These are phyloP conservation scores for Rhinogobius similis DNA, from an alignment of 2,113 vertebrate genomes.

Conservation along the genomic window DNA sequence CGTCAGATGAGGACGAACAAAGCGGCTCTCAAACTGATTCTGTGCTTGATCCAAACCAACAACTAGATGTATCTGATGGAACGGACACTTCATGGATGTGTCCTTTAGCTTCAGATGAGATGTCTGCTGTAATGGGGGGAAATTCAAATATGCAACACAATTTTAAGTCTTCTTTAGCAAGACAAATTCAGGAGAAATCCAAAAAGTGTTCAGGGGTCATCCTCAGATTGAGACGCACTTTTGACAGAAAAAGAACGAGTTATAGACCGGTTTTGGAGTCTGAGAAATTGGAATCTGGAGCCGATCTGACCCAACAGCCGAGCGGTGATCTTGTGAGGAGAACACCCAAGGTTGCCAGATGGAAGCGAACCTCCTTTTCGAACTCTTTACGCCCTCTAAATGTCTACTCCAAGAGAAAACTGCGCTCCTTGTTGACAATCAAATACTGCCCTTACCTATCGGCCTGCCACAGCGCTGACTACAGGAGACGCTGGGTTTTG, in stretches of 20 bases:
- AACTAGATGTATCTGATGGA: slow-evolving; percentile 5
- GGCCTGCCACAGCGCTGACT: slow-evolving; percentile 56
- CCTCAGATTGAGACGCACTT: slow-evolving; percentile 72
- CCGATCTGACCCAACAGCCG: not conserved
- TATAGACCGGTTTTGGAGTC: slow-evolving; percentile 58
- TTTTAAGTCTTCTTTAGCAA: slow-evolving; percentile 3
- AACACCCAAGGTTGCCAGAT: slow-evolving; percentile 15
- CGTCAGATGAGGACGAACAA: slow-evolving; percentile 50
- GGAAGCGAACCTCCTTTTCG: slow-evolving; percentile 35
- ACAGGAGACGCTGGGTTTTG: slow-evolving; percentile 67
- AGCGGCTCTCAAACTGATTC: slow-evolving; percentile 18
- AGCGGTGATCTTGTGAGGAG: slow-evolving; percentile 2
- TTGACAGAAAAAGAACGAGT: slow-evolving; percentile 40
- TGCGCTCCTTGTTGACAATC: slow-evolving; percentile 63
- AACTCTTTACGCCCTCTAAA: slow-evolving; percentile 31
- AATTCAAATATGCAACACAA: slow-evolving; percentile 5
- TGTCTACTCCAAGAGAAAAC: slow-evolving; percentile 54
- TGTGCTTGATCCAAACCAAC: slow-evolving; percentile 1
- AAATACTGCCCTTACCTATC: slow-evolving; percentile 74
- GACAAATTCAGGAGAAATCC: slow-evolving; percentile 15
- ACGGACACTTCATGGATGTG: slow-evolving; percentile 66
- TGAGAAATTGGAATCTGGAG: not conserved
- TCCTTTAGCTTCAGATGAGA: slow-evolving; percentile 69
- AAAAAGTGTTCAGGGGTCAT: slow-evolving; percentile 64
- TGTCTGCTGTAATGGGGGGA: slow-evolving; percentile 33